Conservation (phyloP, 2,113 vertebrate species). For the Dendropsophus ebraccatus region DNA sequence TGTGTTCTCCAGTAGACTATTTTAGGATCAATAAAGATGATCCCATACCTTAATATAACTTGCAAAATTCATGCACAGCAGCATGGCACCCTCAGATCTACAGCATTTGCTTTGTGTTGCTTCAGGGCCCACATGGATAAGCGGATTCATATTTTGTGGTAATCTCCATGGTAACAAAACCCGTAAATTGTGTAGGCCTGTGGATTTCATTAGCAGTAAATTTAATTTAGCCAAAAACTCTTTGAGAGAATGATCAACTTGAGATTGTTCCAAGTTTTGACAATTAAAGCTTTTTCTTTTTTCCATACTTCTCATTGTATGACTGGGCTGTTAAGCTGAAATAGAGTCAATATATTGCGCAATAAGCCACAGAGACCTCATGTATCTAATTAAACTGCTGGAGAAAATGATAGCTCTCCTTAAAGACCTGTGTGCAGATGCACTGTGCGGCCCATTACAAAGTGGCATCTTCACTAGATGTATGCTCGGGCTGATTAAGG, state of each 20-base stretch:
- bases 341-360: slow-evolving; percentile 83
- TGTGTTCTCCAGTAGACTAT: background rate
- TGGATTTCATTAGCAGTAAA: slow-evolving; percentile 41
- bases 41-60: background rate
- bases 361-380: slow-evolving; percentile 87
- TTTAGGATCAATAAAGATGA: background rate
- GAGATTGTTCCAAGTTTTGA: slow-evolving; percentile 13
- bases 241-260: slow-evolving; percentile 7
- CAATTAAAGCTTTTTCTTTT: background rate
- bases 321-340: background rate
- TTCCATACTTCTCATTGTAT: background rate
- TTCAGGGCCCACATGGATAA: background rate
- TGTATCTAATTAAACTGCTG: slow-evolving; percentile 90
- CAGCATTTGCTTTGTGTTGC: background rate
- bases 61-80: background rate
- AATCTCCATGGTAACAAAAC: slow-evolving; percentile 7
- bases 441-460: background rate
- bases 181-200: background rate
- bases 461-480: background rate
- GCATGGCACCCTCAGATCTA: background rate
- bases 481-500: too few relatives aligned
- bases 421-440: background rate
- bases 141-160: background rate
- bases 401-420: slow-evolving; percentile 81
- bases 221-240: slow-evolving; percentile 8